Evolutionary conservation across 2,888 invertebrate species (phyloP), one percentile per base, ranked within the genome.

Genomic region (Zhengitettix transpicula): DNA sequence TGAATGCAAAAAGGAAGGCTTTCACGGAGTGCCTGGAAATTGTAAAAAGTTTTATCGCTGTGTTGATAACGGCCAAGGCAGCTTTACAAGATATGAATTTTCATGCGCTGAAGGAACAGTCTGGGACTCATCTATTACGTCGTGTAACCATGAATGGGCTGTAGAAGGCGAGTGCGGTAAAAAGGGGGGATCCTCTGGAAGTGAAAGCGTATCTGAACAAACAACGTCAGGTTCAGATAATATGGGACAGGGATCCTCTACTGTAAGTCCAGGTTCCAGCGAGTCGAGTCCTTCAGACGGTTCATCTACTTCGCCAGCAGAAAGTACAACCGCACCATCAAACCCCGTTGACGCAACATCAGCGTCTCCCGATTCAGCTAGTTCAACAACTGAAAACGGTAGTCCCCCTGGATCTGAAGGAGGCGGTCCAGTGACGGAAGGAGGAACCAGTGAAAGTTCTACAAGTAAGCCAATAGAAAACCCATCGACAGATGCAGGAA

Each of bases 91-190:
- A 71, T 83, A 84, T 69, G 83, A 86, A 63, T 89, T 86, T 70
- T 74, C 74, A 14, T 89, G 89, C 71, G 84, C 82, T 5, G 79
- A 82, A 59, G 87, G 87, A 57, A 89, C 89, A 9, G 82, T 85
- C 42, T 89, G 89, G 88, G 87, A 87, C 72, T 78, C 81, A 60
- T 73, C 77, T 58, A 73, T 81, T 61, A 75, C 80, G 69, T 79
- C 83, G 56, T 90, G 89, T 71, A 88, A 89, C 71, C 81, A 88
- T 70, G 78, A 80, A 47, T 81, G 81, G 77, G 79, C 80, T 60
- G 81, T 80, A 40, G 63, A 65, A 28, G 60, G 68, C 12, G 65
- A 66, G 42, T 66, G 61, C 9, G 64, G 42, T 1, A 63, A 64
- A 42, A 63, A 59, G 0, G 17, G 17, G 1, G 15, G 16, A 1